Evolutionary conservation across 2,888 invertebrate genomes (phyloP), one percentile per base, ranked within the genome.

Genomic region (Incurvaria masculella): DNA sequence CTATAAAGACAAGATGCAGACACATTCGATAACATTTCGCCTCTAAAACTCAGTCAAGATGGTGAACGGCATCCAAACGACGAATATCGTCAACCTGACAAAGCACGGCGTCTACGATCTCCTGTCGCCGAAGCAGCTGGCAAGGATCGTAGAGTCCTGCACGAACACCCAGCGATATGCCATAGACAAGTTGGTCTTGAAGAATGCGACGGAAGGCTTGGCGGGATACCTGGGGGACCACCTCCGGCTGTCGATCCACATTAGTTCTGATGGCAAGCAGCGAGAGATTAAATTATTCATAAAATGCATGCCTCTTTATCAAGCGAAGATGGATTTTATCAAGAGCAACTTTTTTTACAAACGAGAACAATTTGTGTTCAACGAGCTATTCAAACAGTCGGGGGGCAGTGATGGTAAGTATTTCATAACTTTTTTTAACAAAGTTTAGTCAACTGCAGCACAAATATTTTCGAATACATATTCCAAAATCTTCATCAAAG

Each of bases 211-310:
- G 0, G 60, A 62, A 1, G 73, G 73, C 0, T 44, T 74, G 0
- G 60, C 64, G 0, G 75, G 75, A 0, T 73, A 68, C 55, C 60
- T 75, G 1, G 74, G 68, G 2, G 74, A 72, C 45, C 74, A 75
- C 51, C 57, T 66, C 16, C 58, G 63, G 17, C 59, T 61, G 2
- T 56, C 57, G 1, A 49, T 75, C 1, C 51, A 56, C 5, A 61
- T 69, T 14, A 52, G 56, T 1, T 50, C 51, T 1, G 63, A 56
- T 0, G n/a, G 51, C 0, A 23, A 53, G 6, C 54, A 55, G 44
- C 52, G 56, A 23, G 17, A 16, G 43, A 21, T 23, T 11, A 26
- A 21, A 16, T 53, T 75, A 17, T 75, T 75, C 46, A 56, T 72
- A n/a, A 75, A 74, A 55, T 56, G 60, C 10, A 21, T 74, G 10